A percentile compares a stretch with the other conserved stretches of the same genome.
Conservation (phyloP, 1,140 invertebrate species). For the Caenorhabditis latens region DNA sequence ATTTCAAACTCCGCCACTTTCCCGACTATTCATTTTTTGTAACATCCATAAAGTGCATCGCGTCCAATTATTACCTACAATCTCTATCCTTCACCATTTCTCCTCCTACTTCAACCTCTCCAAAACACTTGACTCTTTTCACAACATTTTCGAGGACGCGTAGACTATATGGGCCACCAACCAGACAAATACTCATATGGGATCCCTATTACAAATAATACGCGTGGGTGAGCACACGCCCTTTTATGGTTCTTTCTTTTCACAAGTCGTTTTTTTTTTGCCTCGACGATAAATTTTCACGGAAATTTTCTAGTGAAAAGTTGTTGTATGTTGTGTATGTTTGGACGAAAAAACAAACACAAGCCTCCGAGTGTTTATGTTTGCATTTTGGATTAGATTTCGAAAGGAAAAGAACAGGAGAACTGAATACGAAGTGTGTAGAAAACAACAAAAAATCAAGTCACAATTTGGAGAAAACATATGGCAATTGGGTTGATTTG, state of each 20-base stretch:
- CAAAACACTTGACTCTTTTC: slow-evolving; percentile 1
- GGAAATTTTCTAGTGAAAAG: too few relatives aligned
- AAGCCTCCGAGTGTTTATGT: background rate
- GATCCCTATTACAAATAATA: background rate
- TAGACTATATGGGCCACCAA: too few relatives aligned
- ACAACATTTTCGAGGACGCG: too few relatives aligned
- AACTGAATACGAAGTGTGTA: background rate
- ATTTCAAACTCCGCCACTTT: too few relatives aligned
- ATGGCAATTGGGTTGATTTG: too few relatives aligned
- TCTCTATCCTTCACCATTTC: too few relatives aligned
- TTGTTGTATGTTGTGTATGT: background rate
- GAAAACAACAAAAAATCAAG: background rate
- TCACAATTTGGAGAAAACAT: background rate
- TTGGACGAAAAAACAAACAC: slow-evolving; percentile 8
- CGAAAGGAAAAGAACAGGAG: background rate
- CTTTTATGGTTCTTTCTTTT: background rate
- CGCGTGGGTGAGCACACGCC: slow-evolving; percentile 5
- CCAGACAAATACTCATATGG: too few relatives aligned
- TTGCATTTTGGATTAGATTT: slow-evolving; percentile 17
- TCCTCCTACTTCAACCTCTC: background rate
- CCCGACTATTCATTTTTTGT: too few relatives aligned
- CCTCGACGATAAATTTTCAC: too few relatives aligned
- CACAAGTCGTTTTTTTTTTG: too few relatives aligned
- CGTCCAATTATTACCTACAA: too few relatives aligned
- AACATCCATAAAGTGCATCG: too few relatives aligned